phyloP scores from a whole-genome alignment of 2,888 invertebrate species.

The Leucoptera coffeella region DNA sequence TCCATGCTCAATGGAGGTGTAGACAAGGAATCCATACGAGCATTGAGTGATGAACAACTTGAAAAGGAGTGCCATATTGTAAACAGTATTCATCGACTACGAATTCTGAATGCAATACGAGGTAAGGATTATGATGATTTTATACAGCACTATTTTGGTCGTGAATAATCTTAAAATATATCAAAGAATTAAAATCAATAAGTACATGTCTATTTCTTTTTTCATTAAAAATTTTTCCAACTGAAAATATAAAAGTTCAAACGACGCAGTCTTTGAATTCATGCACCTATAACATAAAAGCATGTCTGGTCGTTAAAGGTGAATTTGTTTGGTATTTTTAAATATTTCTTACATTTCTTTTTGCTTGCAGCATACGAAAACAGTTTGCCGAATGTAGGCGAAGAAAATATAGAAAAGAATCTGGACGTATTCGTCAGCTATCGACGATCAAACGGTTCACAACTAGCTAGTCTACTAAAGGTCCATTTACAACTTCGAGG shows the following conservation, averaged over 20 bases:
- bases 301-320: neutral
- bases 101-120: slow-evolving; percentile 84
- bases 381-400: slow-evolving; percentile 59
- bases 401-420: slow-evolving; percentile 79
- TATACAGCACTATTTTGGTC: no score
- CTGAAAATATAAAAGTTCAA: neutral
- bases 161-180: no score
- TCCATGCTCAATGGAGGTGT: slow-evolving; percentile 93
- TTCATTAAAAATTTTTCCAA: no score
- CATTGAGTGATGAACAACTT: slow-evolving; percentile 87
- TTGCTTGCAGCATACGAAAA: slow-evolving; percentile 55
- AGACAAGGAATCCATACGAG: slow-evolving; percentile 80
- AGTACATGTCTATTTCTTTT: no score
- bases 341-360: slow-evolving; percentile 1
- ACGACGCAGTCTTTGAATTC: neutral
- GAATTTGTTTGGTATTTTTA: neutral
- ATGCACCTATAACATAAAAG: neutral
- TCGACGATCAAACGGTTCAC: slow-evolving; percentile 93
- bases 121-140: no score
- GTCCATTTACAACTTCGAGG: slow-evolving; percentile 94
- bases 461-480: slow-evolving; percentile 90
- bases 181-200: no score
- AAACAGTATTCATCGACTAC: slow-evolving; percentile 90
- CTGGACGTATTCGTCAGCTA: slow-evolving; percentile 98
- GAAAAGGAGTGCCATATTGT: slow-evolving; percentile 83